Evolutionary conservation across 2,888 invertebrate genomes (phyloP).

Genomic region (Suillia variegata): DNA sequence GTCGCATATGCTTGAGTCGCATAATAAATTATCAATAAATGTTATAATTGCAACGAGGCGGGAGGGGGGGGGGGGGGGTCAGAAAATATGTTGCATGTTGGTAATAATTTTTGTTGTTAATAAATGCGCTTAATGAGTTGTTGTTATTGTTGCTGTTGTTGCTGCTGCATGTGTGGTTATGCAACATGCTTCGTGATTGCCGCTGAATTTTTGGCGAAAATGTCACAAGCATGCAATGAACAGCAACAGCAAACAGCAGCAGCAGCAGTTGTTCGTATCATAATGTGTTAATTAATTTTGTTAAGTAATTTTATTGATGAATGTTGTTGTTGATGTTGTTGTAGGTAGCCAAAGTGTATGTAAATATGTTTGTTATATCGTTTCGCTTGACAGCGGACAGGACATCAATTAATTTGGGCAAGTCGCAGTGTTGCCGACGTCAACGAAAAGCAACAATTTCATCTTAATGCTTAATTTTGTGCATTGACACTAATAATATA

Average conservation of each 20-base stretch:
- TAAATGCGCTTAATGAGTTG: conserved; percentile 9
- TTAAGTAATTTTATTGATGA: conserved; percentile 46
- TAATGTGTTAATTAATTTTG: conserved; percentile 53
- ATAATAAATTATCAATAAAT: neutral
- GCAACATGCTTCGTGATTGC: conserved; percentile 12
- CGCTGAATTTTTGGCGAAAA: conserved; percentile 14
- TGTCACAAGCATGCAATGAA: conserved; percentile 2
- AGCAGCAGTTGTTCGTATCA: conserved; percentile 44
- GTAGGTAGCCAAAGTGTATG: too few species aligned
- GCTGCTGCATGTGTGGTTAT: conserved; percentile 24
- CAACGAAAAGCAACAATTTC: too few species aligned
- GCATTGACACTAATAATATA: too few species aligned
- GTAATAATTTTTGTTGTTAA: neutral
- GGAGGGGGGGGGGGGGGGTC: too few species aligned
- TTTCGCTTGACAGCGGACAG: too few species aligned
- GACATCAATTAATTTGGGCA: too few species aligned
- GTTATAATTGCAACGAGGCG: neutral
- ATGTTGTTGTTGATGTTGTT: conserved; percentile 1
- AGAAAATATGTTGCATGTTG: neutral
- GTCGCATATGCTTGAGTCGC: neutral
- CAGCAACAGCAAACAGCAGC: conserved; percentile 12
- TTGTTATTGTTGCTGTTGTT: conserved; percentile 9
- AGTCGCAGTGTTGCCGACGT: too few species aligned
- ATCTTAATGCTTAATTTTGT: too few species aligned
- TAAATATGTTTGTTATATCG: too few species aligned